Evolutionary conservation across 2,797 vertebrate genomes (phyloP), one percentile per base, ranked within the genome.

Genomic region (Pseudochromis fuscus): DNA sequence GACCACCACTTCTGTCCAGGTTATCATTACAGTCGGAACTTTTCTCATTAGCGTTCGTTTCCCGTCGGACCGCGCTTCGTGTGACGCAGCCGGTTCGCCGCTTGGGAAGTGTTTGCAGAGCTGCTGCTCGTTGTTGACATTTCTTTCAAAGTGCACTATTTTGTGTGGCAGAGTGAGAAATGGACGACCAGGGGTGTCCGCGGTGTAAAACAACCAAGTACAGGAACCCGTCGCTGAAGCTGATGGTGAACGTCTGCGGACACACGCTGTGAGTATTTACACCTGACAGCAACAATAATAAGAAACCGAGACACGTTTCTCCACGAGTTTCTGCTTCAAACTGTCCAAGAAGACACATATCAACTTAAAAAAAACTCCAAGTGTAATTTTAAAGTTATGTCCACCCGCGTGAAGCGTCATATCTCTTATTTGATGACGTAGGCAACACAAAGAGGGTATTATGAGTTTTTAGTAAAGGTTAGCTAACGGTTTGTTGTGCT

Each of bases 181-280:
- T 99, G 97, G 97, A 98, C 60, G 97, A 99, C 65, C 95, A 96
- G 83, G 95, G 97, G 7, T 99, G 98, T 42, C 97, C 97, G 64
- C 92, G 97, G 40, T 99, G 98, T 85, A 99, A 99, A 91, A 99
- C 98, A 50, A 99, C 98, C 63, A 99, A 99, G 53, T 99, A 99
- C 91, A 95, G 98, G 77, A 99, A 99, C 50, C 98, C 97, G 0
- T 97, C 96, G 2, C 81, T 99, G 84, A 99, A 98, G 91, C 90
- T 99, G 91, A 98, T 99, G 97, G 97, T 99, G 86, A 99, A 99
- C 64, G 96, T 99, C 70, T 99, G 97, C 89, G 98, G 97, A 2
- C 98, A 99, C 90, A 99, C 97, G 62, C 94, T 99, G 98, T 99
- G 91, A 98, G 98, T 98, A 69, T n/a, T 44, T 37, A 40, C 27